phyloP scores from a whole-genome alignment of 1,140 invertebrate genomes.

The Araneus ventricosus region DNA sequence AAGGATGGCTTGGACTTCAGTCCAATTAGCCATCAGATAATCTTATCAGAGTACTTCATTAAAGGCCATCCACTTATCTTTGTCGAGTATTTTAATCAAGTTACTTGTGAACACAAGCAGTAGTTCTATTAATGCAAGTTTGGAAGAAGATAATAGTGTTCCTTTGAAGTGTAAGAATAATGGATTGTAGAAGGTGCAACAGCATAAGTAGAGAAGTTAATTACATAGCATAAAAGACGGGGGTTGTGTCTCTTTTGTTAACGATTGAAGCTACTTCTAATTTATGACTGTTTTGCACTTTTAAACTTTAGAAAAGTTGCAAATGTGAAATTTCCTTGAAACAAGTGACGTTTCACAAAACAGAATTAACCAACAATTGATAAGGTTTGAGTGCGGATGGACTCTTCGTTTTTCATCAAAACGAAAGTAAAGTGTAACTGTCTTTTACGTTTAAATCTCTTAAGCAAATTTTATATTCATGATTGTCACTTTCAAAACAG shows the following conservation, averaged over 20 bases:
- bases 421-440: too few species aligned
- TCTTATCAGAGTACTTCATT: conserved; percentile 73
- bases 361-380: background rate
- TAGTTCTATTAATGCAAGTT: conserved; percentile 67
- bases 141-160: conserved; percentile 65
- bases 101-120: conserved; percentile 69
- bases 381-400: too few species aligned
- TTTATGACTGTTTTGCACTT: conserved; percentile 36
- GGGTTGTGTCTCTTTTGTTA: background rate
- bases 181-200: conserved; percentile 39
- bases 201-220: conserved; percentile 61
- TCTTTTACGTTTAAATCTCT: too few species aligned
- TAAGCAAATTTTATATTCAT: too few species aligned
- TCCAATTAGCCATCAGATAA: conserved; percentile 37
- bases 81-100: conserved; percentile 75
- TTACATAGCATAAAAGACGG: conserved; percentile 23
- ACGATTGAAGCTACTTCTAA: conserved; percentile 34
- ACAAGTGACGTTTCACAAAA: background rate
- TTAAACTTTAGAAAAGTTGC: background rate
- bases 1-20: conserved; percentile 69
- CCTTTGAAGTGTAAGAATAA: conserved; percentile 70
- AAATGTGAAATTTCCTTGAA: background rate
- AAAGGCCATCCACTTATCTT: conserved; percentile 74
- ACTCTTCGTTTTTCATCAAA: too few species aligned
- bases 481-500: too few species aligned